A percentile compares a stretch with the other conserved stretches of the same genome.
Evolutionary conservation across 2,888 invertebrate species (phyloP).

Genomic region (Amaurobius ferox): DNA sequence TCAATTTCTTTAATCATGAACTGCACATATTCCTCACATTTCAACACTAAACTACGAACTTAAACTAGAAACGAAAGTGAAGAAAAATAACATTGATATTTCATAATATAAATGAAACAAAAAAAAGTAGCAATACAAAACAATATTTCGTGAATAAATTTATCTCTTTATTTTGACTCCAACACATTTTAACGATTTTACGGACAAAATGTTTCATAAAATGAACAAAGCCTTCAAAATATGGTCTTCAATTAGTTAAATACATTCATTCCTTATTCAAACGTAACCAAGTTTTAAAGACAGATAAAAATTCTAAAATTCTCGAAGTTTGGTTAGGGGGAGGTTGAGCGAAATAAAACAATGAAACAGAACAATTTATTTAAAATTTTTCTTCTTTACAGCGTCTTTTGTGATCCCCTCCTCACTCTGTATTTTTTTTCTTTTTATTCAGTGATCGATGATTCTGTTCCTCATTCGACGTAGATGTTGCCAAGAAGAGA

Average conservation of each 20-base stretch:
- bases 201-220: neutral
- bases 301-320: slow-evolving; percentile 3
- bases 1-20: too few relatives aligned
- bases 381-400: slow-evolving; percentile 39
- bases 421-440: slow-evolving; percentile 24
- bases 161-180: too few relatives aligned
- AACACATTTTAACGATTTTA: too few relatives aligned
- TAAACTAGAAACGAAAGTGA: too few relatives aligned
- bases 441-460: slow-evolving; percentile 35
- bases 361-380: slow-evolving; percentile 45
- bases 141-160: too few relatives aligned
- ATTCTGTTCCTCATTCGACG: slow-evolving; percentile 12
- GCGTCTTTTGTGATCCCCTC: slow-evolving; percentile 24
- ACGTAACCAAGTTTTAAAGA: slow-evolving; percentile 3
- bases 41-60: too few relatives aligned
- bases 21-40: too few relatives aligned
- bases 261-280: slow-evolving; percentile 6
- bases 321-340: slow-evolving; percentile 1
- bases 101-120: too few relatives aligned
- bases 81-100: too few relatives aligned
- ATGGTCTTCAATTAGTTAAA: neutral
- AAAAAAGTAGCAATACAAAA: too few relatives aligned
- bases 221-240: neutral
- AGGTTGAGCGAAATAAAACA: slow-evolving; percentile 37
- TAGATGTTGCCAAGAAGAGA: slow-evolving; percentile 6